Evolutionary conservation across 2,113 vertebrate genomes (phyloP), one percentile per base, ranked within the genome.

Genomic region (Charina bottae): DNA sequence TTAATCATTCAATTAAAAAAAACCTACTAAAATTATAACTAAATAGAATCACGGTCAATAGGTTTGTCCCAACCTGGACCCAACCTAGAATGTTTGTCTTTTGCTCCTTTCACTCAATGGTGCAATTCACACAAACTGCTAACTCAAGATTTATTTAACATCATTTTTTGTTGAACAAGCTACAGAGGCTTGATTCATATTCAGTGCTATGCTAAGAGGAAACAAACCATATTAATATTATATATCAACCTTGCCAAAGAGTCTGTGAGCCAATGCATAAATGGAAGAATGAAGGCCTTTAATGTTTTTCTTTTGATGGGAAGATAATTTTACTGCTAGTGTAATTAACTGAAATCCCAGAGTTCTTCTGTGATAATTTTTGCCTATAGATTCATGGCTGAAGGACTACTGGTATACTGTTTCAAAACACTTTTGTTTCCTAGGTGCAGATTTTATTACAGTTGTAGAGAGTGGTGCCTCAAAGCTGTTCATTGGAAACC

Each of bases 381-480:
- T 26, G 21, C 85, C 28, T 49, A 21, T 2, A 56, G 24, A 28
- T 24, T 54, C 26, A 55, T 54, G 49, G 9, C 55, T 56, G 85
- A 87, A 58, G 85, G 23, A 59, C 42, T 83, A 64, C 49, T 87
- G 3, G 37, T 54, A 4, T 54, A 88, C 58, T 59, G 46, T 1
- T 90, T 1, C 26, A 90, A 84, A 64, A 23, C 37, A 85, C 28
- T 90, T 90, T 90, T 17, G 26, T 24, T 17, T 89, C 90, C 87
- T 85, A 97, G 98, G 90, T 94, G 96, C 96, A 85, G 98, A 98
- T 95, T 97, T 98, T 94, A 97, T 98, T 93, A 98, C 97, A 17
- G 95, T 98, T 93, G 96, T 98, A 95, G 98, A 98, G 95, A 98
- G 97, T 0, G 97, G 97, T 94, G 97, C 97, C 42, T 98, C 97